A percentile compares a stretch with the other conserved stretches of the same genome.
These are phyloP conservation scores for Siphonodentalium dalli DNA, from an alignment of 2,888 invertebrate species.

Conservation along the genomic window DNA sequence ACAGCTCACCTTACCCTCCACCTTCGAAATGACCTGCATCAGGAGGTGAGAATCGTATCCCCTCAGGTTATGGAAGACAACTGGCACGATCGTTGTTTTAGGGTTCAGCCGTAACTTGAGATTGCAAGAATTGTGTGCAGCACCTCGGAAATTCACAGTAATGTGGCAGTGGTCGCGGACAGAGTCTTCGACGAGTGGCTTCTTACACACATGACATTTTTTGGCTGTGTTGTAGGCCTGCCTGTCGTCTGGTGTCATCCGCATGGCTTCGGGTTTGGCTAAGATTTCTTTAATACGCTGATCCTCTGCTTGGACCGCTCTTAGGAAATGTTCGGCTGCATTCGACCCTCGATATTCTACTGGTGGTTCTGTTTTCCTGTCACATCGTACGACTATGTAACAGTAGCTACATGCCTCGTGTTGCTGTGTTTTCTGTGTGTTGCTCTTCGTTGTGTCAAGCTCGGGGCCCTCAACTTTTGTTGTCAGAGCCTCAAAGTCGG, in stretches of 20 bases:
- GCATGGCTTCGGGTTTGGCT: neutral
- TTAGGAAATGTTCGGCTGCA: slow-evolving; percentile 12
- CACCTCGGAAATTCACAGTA: slow-evolving; percentile 19
- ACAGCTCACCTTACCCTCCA: neutral
- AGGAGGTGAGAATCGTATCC: slow-evolving; percentile 23
- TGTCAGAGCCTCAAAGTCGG: slow-evolving; percentile 24
- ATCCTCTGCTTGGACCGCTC: neutral
- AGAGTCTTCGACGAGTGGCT: too few species aligned
- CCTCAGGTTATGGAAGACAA: slow-evolving; percentile 22
- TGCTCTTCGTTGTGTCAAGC: slow-evolving; percentile 12
- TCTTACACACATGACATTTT: slow-evolving; percentile 15
- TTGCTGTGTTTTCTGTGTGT: slow-evolving; percentile 12
- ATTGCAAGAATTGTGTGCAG: slow-evolving; percentile 23
- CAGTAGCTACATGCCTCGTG: slow-evolving; percentile 9
- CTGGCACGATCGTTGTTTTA: slow-evolving; percentile 15
- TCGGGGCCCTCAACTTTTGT: slow-evolving; percentile 1
- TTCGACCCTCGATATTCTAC: slow-evolving; percentile 8
- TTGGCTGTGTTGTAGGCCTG: slow-evolving; percentile 4
- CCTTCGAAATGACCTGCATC: slow-evolving; percentile 19
- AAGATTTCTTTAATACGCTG: slow-evolving; percentile 10
- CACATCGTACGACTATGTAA: slow-evolving; percentile 14
- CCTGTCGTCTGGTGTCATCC: neutral
- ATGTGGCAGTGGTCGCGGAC: slow-evolving; percentile 1
- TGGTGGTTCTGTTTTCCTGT: slow-evolving; percentile 1
- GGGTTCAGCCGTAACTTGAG: slow-evolving; percentile 16